Base-by-base conservation (phyloP, 2,113 vertebrate genomes). In the Heliornis fulica region DNA sequence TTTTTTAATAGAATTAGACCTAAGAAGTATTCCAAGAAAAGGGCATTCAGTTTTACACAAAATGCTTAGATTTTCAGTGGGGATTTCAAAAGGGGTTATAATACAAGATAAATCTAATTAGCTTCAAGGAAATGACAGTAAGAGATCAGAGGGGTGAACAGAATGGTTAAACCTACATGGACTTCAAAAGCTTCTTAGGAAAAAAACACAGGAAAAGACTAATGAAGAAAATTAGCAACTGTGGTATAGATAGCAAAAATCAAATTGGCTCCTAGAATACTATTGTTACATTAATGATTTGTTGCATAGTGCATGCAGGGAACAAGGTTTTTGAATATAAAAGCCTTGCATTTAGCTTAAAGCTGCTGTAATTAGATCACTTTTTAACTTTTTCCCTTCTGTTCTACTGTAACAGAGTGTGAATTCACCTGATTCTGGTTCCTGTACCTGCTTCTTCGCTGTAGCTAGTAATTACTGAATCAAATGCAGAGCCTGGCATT, bases 71-170 rank as follows among this genome's bases (percentile, higher is more conserved):
- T 61, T 83, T 84, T 69, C 61, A 54, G 12, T 45, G 43, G 53
- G n/a, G 23, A 87, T 83, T 87, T 90, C 18, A 8, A 68, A 90
- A 94, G 19, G 20, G 79, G 14, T 34, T 72, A 76, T n/a, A 87
- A 69, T 34, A 81, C 22, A 87, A 83, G 66, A 87, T 51, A 87
- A 95, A 91, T 34, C 53, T 85, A 94, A 93, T 93, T 90, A 95
- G 28, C 70, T 86, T 38, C 32, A 94, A 80, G 59, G 41, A 96
- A 91, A 79, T 61, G 9, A 77, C 85, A 86, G 46, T 70, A 57
- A 88, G 18, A 85, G 66, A 90, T 80, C 74, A 93, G 66, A 94
- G 59, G 45, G 91, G 3, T n/a, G 13, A 90, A 38, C 4, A 90
- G 50, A 59, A 59, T 74, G 9, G 18, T 66, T 94, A 83, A 93